Evolutionary conservation across 1,140 invertebrate species (phyloP).

Genomic region (Harpegnathos saltator): DNA sequence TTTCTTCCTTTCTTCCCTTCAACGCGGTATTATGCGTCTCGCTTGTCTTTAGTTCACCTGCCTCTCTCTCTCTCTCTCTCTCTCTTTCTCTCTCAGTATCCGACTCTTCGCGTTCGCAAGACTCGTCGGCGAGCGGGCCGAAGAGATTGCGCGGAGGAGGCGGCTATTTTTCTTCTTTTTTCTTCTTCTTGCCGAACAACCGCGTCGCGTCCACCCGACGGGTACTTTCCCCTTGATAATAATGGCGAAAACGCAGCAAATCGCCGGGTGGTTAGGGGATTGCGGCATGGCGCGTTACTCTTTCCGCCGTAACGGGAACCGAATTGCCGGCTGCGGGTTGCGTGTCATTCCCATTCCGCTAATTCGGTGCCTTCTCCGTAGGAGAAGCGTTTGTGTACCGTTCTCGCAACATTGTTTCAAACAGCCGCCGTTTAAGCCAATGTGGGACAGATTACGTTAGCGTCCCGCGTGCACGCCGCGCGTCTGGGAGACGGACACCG

Average conservation of each 20-base stretch:
- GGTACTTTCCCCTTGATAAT: slow-evolving; percentile 58
- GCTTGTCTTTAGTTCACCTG: not conserved
- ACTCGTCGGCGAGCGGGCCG: not conserved
- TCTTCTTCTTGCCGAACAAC: slow-evolving; percentile 56
- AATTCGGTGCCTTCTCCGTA: slow-evolving; percentile 66
- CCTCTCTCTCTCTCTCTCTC: no score
- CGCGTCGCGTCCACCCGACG: slow-evolving; percentile 44
- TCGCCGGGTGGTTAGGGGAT: slow-evolving; percentile 49
- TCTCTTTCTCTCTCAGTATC: not conserved
- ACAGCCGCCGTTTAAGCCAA: slow-evolving; percentile 42
- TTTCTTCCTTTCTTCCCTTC: slow-evolving; percentile 16
- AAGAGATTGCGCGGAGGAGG: slow-evolving; percentile 23
- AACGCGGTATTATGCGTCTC: not conserved
- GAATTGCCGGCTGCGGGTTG: slow-evolving; percentile 68
- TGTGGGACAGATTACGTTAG: slow-evolving; percentile 46
- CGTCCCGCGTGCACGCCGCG: slow-evolving; percentile 13
- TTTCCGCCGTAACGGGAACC: slow-evolving; percentile 68
- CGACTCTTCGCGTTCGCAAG: not conserved
- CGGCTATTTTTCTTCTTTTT: no score
- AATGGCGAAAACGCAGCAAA: slow-evolving; percentile 68
- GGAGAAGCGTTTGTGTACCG: slow-evolving; percentile 22
- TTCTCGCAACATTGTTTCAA: slow-evolving; percentile 31
- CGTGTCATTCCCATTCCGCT: slow-evolving; percentile 70
- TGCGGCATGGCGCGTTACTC: slow-evolving; percentile 66
- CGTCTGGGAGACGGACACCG: slow-evolving; percentile 42